Percentiles rank a stretch among this genome's conserved stretches.
phyloP scores from a whole-genome alignment of 1,140 invertebrate genomes.

The Orius insidiosus region DNA sequence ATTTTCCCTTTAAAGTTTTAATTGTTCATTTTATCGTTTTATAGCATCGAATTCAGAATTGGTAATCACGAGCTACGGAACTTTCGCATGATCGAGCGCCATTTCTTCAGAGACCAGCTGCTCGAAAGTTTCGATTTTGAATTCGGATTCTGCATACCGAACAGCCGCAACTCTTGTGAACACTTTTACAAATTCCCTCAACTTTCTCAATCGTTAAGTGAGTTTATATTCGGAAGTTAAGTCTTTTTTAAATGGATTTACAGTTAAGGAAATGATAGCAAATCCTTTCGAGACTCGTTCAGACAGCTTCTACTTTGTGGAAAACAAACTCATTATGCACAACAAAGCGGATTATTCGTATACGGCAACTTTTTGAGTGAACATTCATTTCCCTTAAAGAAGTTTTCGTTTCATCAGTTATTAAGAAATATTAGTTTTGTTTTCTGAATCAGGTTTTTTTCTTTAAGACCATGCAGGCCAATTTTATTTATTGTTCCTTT shows the following conservation, averaged over 20 bases:
- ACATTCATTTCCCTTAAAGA: no score
- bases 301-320: slow-evolving; percentile 98
- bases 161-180: slow-evolving; percentile 93
- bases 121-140: slow-evolving; percentile 99
- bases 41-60: slow-evolving; percentile 89
- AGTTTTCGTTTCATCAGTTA: no score
- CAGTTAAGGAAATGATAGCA: slow-evolving; percentile 68
- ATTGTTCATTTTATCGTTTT: slow-evolving; percentile 21
- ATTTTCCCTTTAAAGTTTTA: slow-evolving; percentile 23
- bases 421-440: no score
- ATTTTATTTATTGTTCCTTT: no score
- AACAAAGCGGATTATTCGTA: slow-evolving; percentile 98
- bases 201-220: slow-evolving; percentile 70
- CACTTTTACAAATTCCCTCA: slow-evolving; percentile 98
- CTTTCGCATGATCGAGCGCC: slow-evolving; percentile 96
- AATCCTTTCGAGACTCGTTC: slow-evolving; percentile 92
- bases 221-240: slow-evolving; percentile 23
- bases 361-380: slow-evolving; percentile 21
- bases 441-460: no score
- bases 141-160: slow-evolving; percentile 97
- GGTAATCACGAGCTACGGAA: slow-evolving; percentile 80
- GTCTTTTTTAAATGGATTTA: slow-evolving; percentile 9
- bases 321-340: slow-evolving; percentile 93
- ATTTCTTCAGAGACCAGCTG: slow-evolving; percentile 85
- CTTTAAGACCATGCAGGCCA: no score